Base-by-base conservation (phyloP, 2,797 vertebrate species). In the Mormyrops boulengeri region DNA sequence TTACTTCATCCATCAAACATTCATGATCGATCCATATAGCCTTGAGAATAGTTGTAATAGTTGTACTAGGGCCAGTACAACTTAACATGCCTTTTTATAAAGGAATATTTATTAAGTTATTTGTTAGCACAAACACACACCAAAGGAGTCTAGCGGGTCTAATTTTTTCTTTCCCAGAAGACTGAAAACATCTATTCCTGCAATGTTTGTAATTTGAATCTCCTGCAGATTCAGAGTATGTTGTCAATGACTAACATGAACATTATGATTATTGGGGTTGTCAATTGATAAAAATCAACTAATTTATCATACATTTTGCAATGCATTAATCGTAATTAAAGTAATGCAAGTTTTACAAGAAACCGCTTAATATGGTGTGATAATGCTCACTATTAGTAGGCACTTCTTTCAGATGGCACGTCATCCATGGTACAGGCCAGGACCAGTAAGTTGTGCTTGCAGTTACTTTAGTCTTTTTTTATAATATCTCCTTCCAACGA, bases 1-100 rank as follows among this genome's bases (percentile, higher is more conserved):
- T 77, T 77, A 38, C 69, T 77, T 77, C 69, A 77, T 77, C 34
- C 69, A 77, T 77, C 69, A 77, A 77, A 77, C 69, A 77, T 77
- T 77, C 69, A 17, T 41, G 12, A 41, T 77, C 69, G 12, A 41
- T 77, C 69, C 34, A 38, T 77, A 77, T 77, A 41, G 69, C 69
- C 69, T 41, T 34, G 62, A 34, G 26, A 77, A 38, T 77, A 38
- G 69, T 77, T 77, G 34, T 41, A 77, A 41, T 0, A 44, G 69
- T 38, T 41, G 34, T 77, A 77, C 69, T 77, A 44, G 34, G 38
- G 34, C 34, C 69, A 77, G 14, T 77, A 77, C 34, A 41, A 77
- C 9, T 77, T 77, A 77, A 19, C 17, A 19, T 77, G 14, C 34
- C 4, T 41, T 77, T 77, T 77, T 41, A 38, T 17, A 77, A 41